Base-by-base conservation (phyloP, 2,113 vertebrate genomes). In the Bubo scandiacus region DNA sequence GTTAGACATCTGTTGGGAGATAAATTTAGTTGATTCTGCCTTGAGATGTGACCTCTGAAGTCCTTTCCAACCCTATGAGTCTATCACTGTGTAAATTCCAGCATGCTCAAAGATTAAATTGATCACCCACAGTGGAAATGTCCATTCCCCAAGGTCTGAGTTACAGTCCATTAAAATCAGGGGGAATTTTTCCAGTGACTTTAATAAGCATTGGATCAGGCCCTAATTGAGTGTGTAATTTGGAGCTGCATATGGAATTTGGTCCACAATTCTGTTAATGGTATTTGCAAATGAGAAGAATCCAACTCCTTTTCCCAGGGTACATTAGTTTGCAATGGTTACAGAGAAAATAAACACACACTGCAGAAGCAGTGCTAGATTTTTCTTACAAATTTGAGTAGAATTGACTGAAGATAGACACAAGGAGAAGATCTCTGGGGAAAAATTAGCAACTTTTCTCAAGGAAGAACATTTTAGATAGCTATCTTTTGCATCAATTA, bases 201-300 rank as follows among this genome's bases (percentile, higher is more conserved):
- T 89, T 63, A 92, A 75, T 57, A 93, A 89, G 73, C 68, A 15
- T 51, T 96, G 94, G 83, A 92, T 91, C 70, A 70, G 49, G 22
- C 95, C 86, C 86, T 91, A 94, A 91, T 38, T 89, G 61, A 94
- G 55, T 96, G 95, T 68, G 22, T 75, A 66, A 80, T 95, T 79
- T 94, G 96, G 83, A 96, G 45, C 40, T 61, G 86, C 1, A 0
- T 47, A 29, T 77, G 95, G 92, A 97, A 97, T 92, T 91, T 65
- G 40, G 49, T 89, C 62, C 61, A 87, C 73, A 87, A 15, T 87
- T 87, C 77, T 85, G 45, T 74, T 92, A 81, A 94, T 77, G 70
- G 77, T 67, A 78, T 94, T 93, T 87, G 77, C 73, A 84, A 95
- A 91, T n/a, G 49, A 77, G 92, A 92, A 81, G 73, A 87, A 72